These are phyloP conservation scores for Choloepus didactylus DNA, from an alignment of 2,797 vertebrate genomes.

Conservation along the genomic window DNA sequence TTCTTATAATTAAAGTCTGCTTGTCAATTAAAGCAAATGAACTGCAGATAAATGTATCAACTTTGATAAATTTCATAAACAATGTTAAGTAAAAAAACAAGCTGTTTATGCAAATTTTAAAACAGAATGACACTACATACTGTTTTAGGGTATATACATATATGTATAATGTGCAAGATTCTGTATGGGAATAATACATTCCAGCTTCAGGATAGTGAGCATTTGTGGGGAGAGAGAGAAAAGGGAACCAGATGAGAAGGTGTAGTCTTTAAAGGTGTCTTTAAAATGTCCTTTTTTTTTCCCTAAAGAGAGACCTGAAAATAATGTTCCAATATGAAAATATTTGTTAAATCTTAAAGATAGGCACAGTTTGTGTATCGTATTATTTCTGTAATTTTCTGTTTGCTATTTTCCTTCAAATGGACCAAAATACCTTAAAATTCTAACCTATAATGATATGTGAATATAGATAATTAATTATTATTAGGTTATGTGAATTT, in stretches of 20 bases:
- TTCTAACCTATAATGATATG: neutral
- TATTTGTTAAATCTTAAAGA: neutral
- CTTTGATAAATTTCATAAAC: neutral
- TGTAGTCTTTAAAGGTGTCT: neutral
- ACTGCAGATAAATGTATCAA: neutral
- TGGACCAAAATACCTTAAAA: neutral
- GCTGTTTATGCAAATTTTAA: neutral
- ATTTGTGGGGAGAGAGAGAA: neutral
- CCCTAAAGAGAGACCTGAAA: neutral
- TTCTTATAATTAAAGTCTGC: slow-evolving; percentile 37
- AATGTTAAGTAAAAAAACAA: neutral
- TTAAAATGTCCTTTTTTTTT: neutral
- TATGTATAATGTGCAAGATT: neutral
- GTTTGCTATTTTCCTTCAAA: slow-evolving; percentile 25
- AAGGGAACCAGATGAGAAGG: neutral
- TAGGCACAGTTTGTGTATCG: neutral
- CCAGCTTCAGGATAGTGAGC: neutral
- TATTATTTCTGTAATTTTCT: slow-evolving; percentile 21
- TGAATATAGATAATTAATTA: neutral
- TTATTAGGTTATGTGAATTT: slow-evolving; percentile 6
- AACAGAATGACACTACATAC: neutral
- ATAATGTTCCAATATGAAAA: neutral
- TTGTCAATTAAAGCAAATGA: neutral
- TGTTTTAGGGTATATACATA: neutral
- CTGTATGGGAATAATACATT: neutral